Conservation (phyloP, 2,797 vertebrate species). For the Macrochelys suwanniensis region DNA sequence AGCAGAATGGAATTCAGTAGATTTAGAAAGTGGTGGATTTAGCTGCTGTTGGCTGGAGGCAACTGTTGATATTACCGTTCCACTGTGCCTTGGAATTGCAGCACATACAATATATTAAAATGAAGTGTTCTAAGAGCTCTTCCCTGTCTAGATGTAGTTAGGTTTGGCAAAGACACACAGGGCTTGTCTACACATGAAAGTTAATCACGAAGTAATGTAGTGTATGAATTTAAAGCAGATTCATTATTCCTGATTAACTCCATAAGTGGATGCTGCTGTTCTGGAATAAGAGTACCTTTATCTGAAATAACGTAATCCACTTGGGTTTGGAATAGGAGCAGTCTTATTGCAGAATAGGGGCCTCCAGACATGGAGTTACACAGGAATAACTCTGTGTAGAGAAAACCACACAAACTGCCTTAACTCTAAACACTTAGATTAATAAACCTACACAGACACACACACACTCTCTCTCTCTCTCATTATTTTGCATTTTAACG, state of each 20-base stretch:
- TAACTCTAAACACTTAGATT: accelerated
- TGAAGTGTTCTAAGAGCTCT: background rate
- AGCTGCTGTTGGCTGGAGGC: background rate
- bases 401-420: background rate
- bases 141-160: background rate
- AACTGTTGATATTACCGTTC: background rate
- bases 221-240: background rate
- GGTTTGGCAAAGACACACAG: background rate
- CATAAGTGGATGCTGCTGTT: background rate
- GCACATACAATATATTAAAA: accelerated
- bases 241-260: background rate
- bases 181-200: background rate
- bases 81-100: background rate
- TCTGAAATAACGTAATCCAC: background rate
- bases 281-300: background rate
- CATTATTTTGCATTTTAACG: background rate
- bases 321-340: background rate
- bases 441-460: too few species aligned
- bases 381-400: background rate
- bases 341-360: background rate
- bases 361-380: background rate
- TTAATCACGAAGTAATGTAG: background rate
- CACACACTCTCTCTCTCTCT: background rate
- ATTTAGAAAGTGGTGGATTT: accelerated
- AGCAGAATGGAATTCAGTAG: accelerated